These are phyloP conservation scores for Halictus rubicundus DNA, from an alignment of 1,140 invertebrate species.

Conservation along the genomic window DNA sequence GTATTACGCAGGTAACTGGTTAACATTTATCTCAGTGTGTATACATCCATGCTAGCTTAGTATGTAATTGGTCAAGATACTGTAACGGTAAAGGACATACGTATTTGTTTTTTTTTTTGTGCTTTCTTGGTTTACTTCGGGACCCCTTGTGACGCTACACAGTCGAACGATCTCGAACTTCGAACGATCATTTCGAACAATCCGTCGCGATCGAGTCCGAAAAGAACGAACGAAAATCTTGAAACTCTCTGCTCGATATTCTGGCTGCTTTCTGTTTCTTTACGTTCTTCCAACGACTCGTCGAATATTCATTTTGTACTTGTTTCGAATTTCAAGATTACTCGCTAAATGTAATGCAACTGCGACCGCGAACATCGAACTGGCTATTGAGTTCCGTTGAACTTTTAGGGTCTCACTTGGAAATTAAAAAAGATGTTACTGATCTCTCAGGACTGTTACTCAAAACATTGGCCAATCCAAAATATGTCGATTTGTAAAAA, in stretches of 20 bases:
- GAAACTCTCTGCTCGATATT: neutral
- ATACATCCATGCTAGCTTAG: conserved; percentile 55
- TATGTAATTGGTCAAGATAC: conserved; percentile 61
- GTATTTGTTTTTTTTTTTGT: neutral
- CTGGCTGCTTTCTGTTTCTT: neutral
- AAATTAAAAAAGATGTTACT: too few species aligned
- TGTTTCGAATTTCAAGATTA: conserved; percentile 16
- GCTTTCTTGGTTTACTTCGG: neutral
- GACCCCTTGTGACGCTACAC: neutral
- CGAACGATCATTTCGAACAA: neutral
- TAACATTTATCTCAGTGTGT: conserved; percentile 50
- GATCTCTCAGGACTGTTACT: too few species aligned
- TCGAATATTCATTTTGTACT: conserved; percentile 26
- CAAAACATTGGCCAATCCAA: too few species aligned
- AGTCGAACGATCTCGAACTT: neutral
- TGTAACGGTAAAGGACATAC: conserved; percentile 41
- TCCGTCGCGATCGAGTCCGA: too few species aligned
- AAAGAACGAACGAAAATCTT: neutral
- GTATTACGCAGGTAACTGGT: conserved; percentile 46
- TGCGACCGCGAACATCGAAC: neutral
- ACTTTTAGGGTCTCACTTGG: too few species aligned
- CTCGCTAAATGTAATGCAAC: neutral
- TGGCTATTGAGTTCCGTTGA: too few species aligned
- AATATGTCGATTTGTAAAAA: too few species aligned
- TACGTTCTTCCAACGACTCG: neutral